phyloP scores from a whole-genome alignment of 2,888 invertebrate species.

The Philereme transversata region DNA sequence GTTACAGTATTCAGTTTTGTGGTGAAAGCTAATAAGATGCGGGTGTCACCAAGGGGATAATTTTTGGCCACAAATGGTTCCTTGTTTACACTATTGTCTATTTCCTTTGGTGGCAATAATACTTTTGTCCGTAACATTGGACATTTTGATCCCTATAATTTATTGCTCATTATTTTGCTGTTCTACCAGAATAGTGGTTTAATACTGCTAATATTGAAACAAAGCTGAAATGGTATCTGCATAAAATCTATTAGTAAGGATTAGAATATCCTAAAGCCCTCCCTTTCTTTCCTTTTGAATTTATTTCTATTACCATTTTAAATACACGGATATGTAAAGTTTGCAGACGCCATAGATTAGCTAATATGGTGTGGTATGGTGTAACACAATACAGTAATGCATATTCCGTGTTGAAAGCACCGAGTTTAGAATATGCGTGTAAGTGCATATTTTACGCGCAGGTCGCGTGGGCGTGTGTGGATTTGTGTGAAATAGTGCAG shows the following conservation, averaged over 20 bases:
- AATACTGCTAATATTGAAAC: too few species aligned
- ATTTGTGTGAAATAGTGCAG: slow-evolving; percentile 2
- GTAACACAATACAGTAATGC: slow-evolving; percentile 44
- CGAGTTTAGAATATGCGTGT: slow-evolving; percentile 50
- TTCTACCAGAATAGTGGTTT: too few species aligned
- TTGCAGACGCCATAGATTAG: slow-evolving; percentile 20
- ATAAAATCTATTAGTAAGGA: too few species aligned
- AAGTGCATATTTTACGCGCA: slow-evolving; percentile 65
- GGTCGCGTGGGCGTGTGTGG: slow-evolving; percentile 45
- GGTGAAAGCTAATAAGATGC: slow-evolving; percentile 58
- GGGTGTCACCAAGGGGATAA: slow-evolving; percentile 56
- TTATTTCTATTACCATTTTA: too few species aligned
- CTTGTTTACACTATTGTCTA: slow-evolving; percentile 36
- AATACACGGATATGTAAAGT: slow-evolving; percentile 7
- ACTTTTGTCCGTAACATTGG: slow-evolving; percentile 4
- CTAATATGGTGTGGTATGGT: slow-evolving; percentile 14
- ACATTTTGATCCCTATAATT: not conserved
- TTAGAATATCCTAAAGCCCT: too few species aligned
- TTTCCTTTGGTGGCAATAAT: slow-evolving; percentile 23
- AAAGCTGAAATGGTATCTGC: too few species aligned
- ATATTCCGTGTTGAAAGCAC: slow-evolving; percentile 54
- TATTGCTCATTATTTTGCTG: not conserved
- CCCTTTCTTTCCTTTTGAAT: too few species aligned
- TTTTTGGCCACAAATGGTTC: slow-evolving; percentile 42
- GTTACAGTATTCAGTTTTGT: slow-evolving; percentile 61